Percentiles rank a stretch among this genome's conserved stretches.
Conservation (phyloP, 2,888 invertebrate genomes). For the Leptinotarsa juncta region DNA sequence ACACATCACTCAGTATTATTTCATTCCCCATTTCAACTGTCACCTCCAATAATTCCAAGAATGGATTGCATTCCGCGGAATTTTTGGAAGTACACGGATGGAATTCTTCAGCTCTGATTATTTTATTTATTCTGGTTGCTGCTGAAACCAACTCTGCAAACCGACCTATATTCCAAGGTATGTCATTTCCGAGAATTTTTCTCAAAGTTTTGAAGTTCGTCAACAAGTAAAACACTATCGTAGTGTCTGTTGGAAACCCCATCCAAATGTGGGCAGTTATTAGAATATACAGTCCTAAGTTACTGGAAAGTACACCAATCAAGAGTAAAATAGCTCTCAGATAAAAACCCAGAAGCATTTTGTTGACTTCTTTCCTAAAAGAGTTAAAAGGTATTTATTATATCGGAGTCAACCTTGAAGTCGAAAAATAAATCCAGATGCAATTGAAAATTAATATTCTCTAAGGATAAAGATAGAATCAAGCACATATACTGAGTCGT, state of each 20-base stretch:
- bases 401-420: too few relatives aligned
- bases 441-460: too few relatives aligned
- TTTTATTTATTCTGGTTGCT: conserved; percentile 75
- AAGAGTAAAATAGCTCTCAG: conserved; percentile 56
- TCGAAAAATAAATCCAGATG: too few relatives aligned
- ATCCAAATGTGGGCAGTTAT: conserved; percentile 51
- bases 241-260: conserved; percentile 49
- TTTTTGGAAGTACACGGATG: conserved; percentile 73
- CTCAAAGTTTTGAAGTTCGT: conserved; percentile 62
- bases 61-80: conserved; percentile 45
- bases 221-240: conserved; percentile 47
- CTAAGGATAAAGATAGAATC: too few relatives aligned
- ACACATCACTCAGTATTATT: conserved; percentile 63
- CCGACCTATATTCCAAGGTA: conserved; percentile 85
- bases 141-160: conserved; percentile 83
- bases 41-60: conserved; percentile 45
- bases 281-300: conserved; percentile 51
- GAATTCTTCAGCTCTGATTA: conserved; percentile 69
- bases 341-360: conserved; percentile 62
- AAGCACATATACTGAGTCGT: too few relatives aligned
- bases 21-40: conserved; percentile 51
- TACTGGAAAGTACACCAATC: conserved; percentile 54
- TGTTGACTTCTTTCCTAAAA: conserved; percentile 75
- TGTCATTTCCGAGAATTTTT: conserved; percentile 88
- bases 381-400: too few relatives aligned